A percentile compares a stretch with the other conserved stretches of the same genome.
Conservation (phyloP, 2,797 vertebrate genomes). For the Artibeus jamaicensis region DNA sequence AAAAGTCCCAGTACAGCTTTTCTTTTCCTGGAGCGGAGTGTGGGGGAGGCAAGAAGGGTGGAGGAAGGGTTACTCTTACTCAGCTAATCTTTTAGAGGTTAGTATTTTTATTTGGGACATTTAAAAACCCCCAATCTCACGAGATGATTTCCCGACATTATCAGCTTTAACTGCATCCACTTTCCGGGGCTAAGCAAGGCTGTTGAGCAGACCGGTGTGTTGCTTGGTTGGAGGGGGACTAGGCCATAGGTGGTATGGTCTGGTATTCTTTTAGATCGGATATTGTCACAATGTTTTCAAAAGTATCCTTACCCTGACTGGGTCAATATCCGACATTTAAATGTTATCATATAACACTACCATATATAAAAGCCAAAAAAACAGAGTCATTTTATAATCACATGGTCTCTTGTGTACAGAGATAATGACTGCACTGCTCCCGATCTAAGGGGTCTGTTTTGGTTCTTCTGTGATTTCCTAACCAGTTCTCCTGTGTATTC, state of each 20-base stretch:
- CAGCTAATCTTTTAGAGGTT: not conserved
- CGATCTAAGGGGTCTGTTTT: not conserved
- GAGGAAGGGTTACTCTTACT: not conserved
- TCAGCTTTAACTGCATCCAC: slow-evolving; percentile 14
- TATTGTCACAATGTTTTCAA: not conserved
- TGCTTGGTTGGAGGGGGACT: not conserved
- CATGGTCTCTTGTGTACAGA: not conserved
- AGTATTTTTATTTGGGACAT: slow-evolving; percentile 38
- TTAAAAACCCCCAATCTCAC: slow-evolving; percentile 9
- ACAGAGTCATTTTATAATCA: not conserved
- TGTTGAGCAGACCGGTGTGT: not conserved
- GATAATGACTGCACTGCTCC: not conserved
- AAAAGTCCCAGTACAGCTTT: not conserved
- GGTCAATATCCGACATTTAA: not conserved
- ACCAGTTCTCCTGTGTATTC: not conserved
- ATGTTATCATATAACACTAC: slow-evolving; percentile 11
- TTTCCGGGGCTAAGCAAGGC: not conserved
- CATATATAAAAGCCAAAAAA: not conserved
- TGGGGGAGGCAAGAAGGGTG: not conserved
- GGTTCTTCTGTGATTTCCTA: not conserved
- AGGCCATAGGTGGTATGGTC: not conserved
- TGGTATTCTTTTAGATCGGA: not conserved
- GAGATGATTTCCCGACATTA: slow-evolving; percentile 18
- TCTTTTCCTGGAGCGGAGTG: not conserved
- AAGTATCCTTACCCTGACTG: rapidly evolving